Base-by-base conservation (phyloP, 1,140 invertebrate genomes). In the Drosophila miranda region DNA sequence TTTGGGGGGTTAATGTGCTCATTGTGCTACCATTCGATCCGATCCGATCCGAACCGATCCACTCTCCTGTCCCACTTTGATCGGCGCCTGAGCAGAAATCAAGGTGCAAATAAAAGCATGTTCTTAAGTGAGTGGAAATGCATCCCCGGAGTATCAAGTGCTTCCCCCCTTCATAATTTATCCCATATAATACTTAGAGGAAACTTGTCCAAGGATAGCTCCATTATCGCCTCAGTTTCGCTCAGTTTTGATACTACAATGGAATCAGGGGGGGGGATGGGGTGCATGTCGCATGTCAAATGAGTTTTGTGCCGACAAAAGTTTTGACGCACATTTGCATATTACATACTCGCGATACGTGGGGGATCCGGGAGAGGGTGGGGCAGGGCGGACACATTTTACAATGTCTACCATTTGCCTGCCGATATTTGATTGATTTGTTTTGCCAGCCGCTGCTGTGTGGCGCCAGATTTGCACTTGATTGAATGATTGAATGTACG, bases 361-460 rank as follows among this genome's bases (percentile, higher is more conserved):
- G 63, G 64, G 75, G 76, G 76, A 77, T 86, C 81, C 80, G 76
- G 38, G 51, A 30, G 52, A 54, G 56, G 21, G 16, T 8, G n/a
- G 41, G 59, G 13, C 9, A 2, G 16, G 54, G 42, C 19, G 44
- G 77, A 74, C 77, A 78, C 45, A 69, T 78, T 75, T 67, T 70
- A 58, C 72, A 63, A 62, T 79, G 68, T 72, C 45, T 64, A 34
- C 46, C 59, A 74, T 55, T 42, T 44, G 30, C 30, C 34, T 44
- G 30, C 30, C 34, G 14, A 23, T 42, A 59, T 80, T 86, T 84
- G 81, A 84, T 84, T 84, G 81, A 84, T 84, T 84, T 84, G 81
- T 84, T 84, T 84, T 84, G 81, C 81, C 77, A 73, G 80, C 62
- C 71, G 63, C 76, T 74, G 80, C 76, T 64, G 58, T 57, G 61